These are phyloP conservation scores for Chloroclysta siterata DNA, from an alignment of 2,888 invertebrate genomes.

Conservation along the genomic window DNA sequence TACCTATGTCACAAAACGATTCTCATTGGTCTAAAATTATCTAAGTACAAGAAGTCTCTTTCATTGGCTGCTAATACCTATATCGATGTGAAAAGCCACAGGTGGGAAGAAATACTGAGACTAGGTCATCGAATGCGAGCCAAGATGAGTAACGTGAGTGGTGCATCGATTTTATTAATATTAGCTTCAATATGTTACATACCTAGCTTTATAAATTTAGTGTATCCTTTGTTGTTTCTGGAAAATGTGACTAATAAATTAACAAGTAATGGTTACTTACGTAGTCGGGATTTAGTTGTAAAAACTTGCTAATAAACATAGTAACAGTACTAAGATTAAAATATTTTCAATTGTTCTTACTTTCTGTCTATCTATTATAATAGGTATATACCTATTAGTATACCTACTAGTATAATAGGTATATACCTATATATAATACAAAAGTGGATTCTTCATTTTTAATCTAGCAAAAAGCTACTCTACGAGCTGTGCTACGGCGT, in stretches of 20 bases:
- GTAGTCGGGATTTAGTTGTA: too few relatives aligned
- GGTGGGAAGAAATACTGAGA: slow-evolving; percentile 10
- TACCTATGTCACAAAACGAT: neutral
- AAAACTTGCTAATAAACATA: too few relatives aligned
- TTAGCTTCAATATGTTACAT: neutral
- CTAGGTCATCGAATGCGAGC: slow-evolving; percentile 12
- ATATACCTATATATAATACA: too few relatives aligned
- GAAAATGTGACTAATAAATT: too few relatives aligned
- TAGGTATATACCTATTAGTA: too few relatives aligned
- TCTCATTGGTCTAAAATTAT: slow-evolving; percentile 14
- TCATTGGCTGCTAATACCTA: slow-evolving; percentile 12
- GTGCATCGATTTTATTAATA: neutral
- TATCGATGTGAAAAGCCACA: slow-evolving; percentile 17
- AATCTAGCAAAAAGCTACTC: neutral
- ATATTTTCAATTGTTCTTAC: too few relatives aligned
- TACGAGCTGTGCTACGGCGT: neutral
- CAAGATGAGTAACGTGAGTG: neutral
- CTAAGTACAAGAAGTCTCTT: neutral
- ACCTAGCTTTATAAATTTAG: neutral
- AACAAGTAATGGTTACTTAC: too few relatives aligned
- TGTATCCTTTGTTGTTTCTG: too few relatives aligned
- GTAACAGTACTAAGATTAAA: too few relatives aligned
- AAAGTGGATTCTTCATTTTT: too few relatives aligned
- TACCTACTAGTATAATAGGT: too few relatives aligned
- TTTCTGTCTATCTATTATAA: too few relatives aligned